These are phyloP conservation scores for Casuarius casuarius DNA, from an alignment of 2,113 vertebrate genomes.

Conservation along the genomic window DNA sequence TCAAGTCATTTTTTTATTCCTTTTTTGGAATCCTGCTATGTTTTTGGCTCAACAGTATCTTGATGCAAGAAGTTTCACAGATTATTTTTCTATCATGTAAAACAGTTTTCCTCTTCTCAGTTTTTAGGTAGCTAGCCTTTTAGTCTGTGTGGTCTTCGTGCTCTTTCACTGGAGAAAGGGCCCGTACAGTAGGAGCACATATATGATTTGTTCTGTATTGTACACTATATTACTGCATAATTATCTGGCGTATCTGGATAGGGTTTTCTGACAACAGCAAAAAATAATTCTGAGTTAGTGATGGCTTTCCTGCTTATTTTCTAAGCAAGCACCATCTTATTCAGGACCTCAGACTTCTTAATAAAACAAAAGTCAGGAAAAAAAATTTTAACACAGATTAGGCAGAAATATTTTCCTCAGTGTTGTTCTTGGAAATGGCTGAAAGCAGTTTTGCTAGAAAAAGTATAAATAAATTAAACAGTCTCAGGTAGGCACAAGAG, in stretches of 20 bases:
- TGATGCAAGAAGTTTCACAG: not conserved
- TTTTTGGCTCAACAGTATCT: not conserved
- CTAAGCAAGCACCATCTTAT: not conserved
- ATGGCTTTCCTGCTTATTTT: not conserved
- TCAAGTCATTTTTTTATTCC: not conserved
- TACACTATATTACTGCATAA: not conserved
- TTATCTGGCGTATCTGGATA: not conserved
- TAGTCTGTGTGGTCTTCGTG: not conserved
- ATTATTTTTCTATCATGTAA: not conserved
- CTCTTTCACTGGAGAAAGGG: not conserved
- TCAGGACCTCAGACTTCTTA: not conserved
- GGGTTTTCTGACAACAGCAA: not conserved
- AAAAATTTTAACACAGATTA: not conserved
- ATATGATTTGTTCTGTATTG: not conserved
- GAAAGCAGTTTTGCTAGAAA: not conserved
- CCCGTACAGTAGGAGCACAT: not conserved
- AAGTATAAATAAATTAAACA: not conserved
- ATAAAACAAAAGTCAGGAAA: not conserved
- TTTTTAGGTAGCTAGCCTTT: not conserved
- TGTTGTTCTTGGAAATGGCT: not conserved
- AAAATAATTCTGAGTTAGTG: not conserved
- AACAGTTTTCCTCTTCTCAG: not conserved
- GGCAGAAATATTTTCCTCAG: not conserved
- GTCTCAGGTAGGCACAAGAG: rapidly evolving
- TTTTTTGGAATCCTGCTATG: not conserved